Percentiles rank a stretch among this genome's conserved stretches.
Conservation (phyloP, 2,113 vertebrate species). For the Rhodinocichla rosea region DNA sequence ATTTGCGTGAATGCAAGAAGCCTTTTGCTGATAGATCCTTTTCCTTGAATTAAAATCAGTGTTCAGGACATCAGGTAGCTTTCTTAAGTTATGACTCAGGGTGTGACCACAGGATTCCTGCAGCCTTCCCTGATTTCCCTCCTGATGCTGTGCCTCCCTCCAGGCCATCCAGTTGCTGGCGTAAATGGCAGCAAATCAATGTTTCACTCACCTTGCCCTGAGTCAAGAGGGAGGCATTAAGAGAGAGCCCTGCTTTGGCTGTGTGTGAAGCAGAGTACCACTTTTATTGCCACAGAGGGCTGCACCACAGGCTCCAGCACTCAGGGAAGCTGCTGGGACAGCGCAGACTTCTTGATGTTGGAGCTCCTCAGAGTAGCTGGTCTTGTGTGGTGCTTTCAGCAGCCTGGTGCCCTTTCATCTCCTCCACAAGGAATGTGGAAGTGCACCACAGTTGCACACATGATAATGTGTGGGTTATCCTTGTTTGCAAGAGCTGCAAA, state of each 20-base stretch:
- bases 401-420: constrained; percentile 39
- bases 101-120: background rate
- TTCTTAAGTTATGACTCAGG: background rate
- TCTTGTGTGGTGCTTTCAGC: background rate
- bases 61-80: background rate
- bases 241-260: background rate
- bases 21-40: background rate
- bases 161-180: background rate
- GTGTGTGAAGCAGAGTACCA: background rate
- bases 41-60: background rate
- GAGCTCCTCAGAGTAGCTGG: background rate
- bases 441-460: constrained; percentile 5
- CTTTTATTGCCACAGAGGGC: background rate
- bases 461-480: constrained; percentile 41
- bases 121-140: background rate
- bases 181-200: accelerated
- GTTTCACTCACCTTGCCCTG: background rate
- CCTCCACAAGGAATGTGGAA: background rate
- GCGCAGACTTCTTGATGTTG: accelerated
- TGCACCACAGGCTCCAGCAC: background rate
- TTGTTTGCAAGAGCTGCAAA: constrained; percentile 60
- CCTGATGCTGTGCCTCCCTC: accelerated
- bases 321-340: background rate
- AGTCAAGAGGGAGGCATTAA: background rate
- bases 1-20: background rate